A percentile compares a stretch with the other conserved stretches of the same genome.
Conservation (phyloP, 2,797 vertebrate genomes). For the Tapirus indicus region DNA sequence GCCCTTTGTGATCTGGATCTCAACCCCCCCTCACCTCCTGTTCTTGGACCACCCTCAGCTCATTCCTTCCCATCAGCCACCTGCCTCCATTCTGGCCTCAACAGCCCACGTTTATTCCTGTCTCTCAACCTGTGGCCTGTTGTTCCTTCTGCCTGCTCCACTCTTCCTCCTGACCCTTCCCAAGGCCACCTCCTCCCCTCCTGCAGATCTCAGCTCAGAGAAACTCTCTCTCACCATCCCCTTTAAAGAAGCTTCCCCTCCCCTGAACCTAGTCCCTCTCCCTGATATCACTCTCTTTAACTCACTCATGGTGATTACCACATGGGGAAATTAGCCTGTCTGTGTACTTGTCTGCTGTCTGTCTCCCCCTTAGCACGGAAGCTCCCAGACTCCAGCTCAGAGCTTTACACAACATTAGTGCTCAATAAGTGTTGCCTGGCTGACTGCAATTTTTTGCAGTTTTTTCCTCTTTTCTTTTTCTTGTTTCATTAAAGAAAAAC, state of each 20-base stretch:
- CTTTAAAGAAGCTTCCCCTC: background rate
- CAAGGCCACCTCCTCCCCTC: background rate
- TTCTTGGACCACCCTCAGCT: background rate
- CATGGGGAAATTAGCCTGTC: background rate
- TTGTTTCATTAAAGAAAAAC: background rate
- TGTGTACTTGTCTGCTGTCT: background rate
- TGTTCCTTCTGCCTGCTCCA: background rate
- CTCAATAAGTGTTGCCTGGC: background rate
- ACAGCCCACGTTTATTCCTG: background rate
- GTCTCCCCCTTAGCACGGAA: background rate
- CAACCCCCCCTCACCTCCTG: background rate
- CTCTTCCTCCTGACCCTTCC: background rate
- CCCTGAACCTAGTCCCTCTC: background rate
- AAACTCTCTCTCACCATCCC: background rate
- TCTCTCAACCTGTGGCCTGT: background rate
- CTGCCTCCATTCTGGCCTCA: background rate
- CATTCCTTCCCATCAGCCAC: background rate
- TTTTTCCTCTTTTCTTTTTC: background rate
- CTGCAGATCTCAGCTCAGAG: background rate
- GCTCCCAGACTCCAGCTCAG: background rate
- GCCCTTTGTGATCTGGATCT: background rate
- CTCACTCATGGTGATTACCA: background rate
- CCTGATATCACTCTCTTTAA: background rate
- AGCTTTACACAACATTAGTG: background rate
- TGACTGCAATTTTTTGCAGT: background rate